Base-by-base conservation (phyloP, 2,797 vertebrate genomes). In the Sebastes glaucus region DNA sequence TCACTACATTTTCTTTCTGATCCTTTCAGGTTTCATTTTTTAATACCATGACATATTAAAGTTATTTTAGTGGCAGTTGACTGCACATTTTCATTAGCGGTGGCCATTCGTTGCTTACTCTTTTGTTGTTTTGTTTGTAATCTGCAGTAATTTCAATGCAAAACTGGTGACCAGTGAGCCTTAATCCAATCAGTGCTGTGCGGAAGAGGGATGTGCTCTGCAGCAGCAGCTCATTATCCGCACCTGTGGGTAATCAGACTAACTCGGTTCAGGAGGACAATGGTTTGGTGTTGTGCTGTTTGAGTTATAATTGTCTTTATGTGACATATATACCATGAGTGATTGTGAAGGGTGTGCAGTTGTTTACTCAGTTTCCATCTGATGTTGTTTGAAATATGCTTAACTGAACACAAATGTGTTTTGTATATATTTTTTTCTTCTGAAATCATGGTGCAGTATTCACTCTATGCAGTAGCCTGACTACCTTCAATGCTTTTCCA, bases 171-270 rank as follows among this genome's bases (percentile, higher is more conserved):
- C n/a, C 71, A 67, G 20, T 62, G 33, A 30, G 57, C 23, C 20
- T 25, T 25, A 57, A 76, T 71, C 52, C 30, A 77, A 69, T 84
- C 78, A 71, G 65, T 4, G 55, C 10, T 11, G 42, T 22, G 23
- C 18, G 62, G 28, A 28, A n/a, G 53, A 57, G 27, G 32, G 67
- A 22, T 42, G 46, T 62, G 46, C 25, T 20, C 32, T 20, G 52
- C 64, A 38, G 60, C 18, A 23, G 55, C 16, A 18, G 52, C 68
- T 88, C 73, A 69, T 84, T 71, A 82, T 71, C 65, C 9, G 35
- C 69, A 82, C 61, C 73, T 74, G 61, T 42, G 52, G 52, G 14
- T 35, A 69, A 82, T 70, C 71, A 81, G 27, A 20, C 30, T 2
- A 16, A n/a, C 60, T 73, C 30, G 6, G 7, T 46, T 71, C 22